Percentiles rank a stretch among this genome's conserved stretches.
These are phyloP conservation scores for Cryptus armator DNA, from an alignment of 2,888 invertebrate species.

Conservation along the genomic window DNA sequence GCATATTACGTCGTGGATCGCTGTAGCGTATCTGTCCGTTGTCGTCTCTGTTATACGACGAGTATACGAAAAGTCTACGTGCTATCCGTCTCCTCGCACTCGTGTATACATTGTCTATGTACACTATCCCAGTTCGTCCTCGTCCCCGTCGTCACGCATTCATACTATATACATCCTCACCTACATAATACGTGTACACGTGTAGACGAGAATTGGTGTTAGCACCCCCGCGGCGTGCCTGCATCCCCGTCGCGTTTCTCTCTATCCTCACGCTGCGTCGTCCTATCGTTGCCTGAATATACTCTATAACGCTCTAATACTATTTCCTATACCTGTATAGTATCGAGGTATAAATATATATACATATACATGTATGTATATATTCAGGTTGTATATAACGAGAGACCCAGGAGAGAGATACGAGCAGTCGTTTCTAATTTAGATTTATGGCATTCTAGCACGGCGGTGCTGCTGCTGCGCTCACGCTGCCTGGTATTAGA, in stretches of 20 bases:
- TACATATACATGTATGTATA: conserved; percentile 16
- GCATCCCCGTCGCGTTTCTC: conserved; percentile 44
- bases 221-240: conserved; percentile 45
- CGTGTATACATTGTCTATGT: conserved; percentile 3
- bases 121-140: conserved; percentile 25
- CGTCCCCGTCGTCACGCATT: conserved; percentile 48
- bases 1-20: neutral
- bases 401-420: conserved; percentile 53
- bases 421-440: conserved; percentile 67
- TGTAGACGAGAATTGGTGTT: conserved; percentile 42
- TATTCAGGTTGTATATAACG: conserved; percentile 16
- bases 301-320: conserved; percentile 17
- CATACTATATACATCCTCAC: conserved; percentile 1
- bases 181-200: conserved; percentile 33
- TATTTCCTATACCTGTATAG: conserved; percentile 16
- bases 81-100: conserved; percentile 13
- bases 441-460: conserved; percentile 66
- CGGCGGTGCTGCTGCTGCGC: conserved; percentile 51
- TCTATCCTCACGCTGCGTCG: conserved; percentile 25
- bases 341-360: neutral
- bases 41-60: conserved; percentile 12
- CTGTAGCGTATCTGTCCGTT: neutral
- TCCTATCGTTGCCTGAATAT: conserved; percentile 3
- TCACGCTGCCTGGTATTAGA: conserved; percentile 20
- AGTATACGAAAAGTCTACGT: conserved; percentile 38